These are phyloP conservation scores for Tachina lurida DNA, from an alignment of 2,888 invertebrate genomes.

Conservation along the genomic window DNA sequence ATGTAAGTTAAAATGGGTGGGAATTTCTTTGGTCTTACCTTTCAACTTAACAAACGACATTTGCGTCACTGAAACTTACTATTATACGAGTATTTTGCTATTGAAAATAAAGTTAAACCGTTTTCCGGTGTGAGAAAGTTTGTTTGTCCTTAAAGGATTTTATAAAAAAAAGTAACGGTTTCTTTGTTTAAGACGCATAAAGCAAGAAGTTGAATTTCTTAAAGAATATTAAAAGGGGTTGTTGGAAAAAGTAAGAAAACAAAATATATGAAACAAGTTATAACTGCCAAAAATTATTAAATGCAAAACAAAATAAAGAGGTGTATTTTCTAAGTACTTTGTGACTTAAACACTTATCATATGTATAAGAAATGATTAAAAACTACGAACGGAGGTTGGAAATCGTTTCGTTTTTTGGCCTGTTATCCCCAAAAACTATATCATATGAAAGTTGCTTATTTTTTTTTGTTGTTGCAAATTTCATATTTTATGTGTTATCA, in stretches of 20 bases:
- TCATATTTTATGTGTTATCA: too few relatives aligned
- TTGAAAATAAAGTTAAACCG: constrained; percentile 61
- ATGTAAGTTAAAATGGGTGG: constrained; percentile 81
- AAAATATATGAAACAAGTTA: too few relatives aligned
- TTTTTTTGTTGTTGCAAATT: too few relatives aligned
- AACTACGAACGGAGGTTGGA: too few relatives aligned
- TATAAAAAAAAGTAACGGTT: constrained; percentile 53
- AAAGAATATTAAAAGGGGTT: constrained; percentile 22
- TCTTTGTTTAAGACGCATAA: constrained; percentile 7
- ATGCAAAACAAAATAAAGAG: too few relatives aligned
- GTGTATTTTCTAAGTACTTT: too few relatives aligned
- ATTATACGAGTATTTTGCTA: constrained; percentile 49
- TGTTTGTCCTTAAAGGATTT: constrained; percentile 48
- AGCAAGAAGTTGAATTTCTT: constrained; percentile 47
- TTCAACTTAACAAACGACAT: constrained; percentile 54
- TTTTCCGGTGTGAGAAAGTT: constrained; percentile 68
- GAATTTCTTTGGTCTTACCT: constrained; percentile 76
- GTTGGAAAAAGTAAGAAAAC: not conserved
- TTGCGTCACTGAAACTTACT: constrained; percentile 67
- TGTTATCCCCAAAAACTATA: too few relatives aligned
- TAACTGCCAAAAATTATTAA: too few relatives aligned
- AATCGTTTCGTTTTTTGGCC: too few relatives aligned
- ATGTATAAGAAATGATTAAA: too few relatives aligned
- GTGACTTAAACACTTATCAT: too few relatives aligned
- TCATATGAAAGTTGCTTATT: too few relatives aligned